Percentiles rank a stretch among this genome's conserved stretches.
These are phyloP conservation scores for Penaeus monodon DNA, from an alignment of 2,888 invertebrate genomes.

Conservation along the genomic window DNA sequence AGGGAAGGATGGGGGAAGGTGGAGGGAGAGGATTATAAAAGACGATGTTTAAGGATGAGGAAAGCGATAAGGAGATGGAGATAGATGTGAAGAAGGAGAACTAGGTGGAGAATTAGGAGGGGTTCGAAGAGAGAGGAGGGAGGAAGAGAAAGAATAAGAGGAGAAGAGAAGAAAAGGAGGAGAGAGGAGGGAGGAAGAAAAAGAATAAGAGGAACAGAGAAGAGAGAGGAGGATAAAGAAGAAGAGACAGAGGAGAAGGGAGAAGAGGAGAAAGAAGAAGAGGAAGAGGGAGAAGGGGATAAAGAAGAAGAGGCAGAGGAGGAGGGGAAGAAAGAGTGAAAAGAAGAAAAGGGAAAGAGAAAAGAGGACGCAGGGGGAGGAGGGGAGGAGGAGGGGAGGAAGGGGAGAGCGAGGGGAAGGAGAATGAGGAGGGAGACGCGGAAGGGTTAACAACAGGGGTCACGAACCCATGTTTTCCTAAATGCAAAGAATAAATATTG, in stretches of 20 bases:
- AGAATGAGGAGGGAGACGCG: not conserved
- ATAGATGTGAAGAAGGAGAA: not conserved
- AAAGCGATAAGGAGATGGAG: not conserved
- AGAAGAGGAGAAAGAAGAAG: not conserved
- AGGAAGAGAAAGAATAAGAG: too few relatives aligned
- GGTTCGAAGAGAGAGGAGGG: not conserved
- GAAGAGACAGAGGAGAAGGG: not conserved
- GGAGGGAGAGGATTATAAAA: too few relatives aligned
- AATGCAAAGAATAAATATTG: not conserved
- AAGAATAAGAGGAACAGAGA: too few relatives aligned
- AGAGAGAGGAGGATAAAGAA: accelerated
- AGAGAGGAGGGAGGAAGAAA: not conserved
- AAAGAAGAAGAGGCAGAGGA: too few relatives aligned
- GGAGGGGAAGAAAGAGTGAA: too few relatives aligned
- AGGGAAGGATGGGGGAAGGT: not conserved
- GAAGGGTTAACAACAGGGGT: not conserved
- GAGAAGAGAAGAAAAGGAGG: not conserved
- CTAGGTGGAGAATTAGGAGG: not conserved
- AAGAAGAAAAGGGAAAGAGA: too few relatives aligned
- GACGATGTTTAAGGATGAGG: not conserved
- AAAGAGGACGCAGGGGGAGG: too few relatives aligned
- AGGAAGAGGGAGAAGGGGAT: too few relatives aligned
- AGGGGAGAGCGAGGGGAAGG: not conserved
- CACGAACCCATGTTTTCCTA: not conserved
- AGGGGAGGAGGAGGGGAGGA: not conserved